These are phyloP conservation scores for Spilogale gracilis DNA, from an alignment of 2,113 vertebrate genomes.

Conservation along the genomic window DNA sequence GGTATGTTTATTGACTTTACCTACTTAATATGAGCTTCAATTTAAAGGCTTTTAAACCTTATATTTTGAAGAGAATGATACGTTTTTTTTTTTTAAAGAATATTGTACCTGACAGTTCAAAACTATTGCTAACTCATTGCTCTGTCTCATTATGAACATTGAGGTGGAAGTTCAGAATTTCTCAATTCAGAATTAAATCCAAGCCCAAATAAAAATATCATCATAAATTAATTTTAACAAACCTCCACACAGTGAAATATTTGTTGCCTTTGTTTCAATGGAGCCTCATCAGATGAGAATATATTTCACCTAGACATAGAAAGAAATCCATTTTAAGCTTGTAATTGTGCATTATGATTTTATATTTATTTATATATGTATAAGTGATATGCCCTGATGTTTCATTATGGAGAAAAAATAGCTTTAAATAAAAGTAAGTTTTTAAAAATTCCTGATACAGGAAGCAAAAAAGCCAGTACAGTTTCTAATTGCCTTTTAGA, in stretches of 20 bases:
- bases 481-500: conserved; percentile 81
- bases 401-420: conserved; percentile 58
- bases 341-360: conserved; percentile 70
- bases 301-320: conserved; percentile 27
- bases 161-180: conserved; percentile 29
- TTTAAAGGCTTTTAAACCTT: background rate
- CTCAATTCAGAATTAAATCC: conserved; percentile 64
- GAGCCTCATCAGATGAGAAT: background rate
- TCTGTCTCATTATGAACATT: background rate
- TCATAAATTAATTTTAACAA: conserved; percentile 60
- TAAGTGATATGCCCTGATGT: conserved; percentile 62
- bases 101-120: background rate
- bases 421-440: conserved; percentile 80
- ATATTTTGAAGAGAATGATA: conserved; percentile 24
- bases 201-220: background rate
- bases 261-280: conserved; percentile 43
- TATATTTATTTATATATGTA: conserved; percentile 72
- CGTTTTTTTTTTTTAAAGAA: background rate
- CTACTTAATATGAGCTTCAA: conserved; percentile 6
- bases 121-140: conserved; percentile 46
- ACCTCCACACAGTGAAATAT: background rate
- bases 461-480: conserved; percentile 75
- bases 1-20: background rate
- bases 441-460: conserved; percentile 77
- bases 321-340: conserved; percentile 55